A percentile compares a stretch with the other conserved stretches of the same genome.
These are phyloP conservation scores for Condylura cristata DNA, from an alignment of 2,113 vertebrate genomes.

Conservation along the genomic window DNA sequence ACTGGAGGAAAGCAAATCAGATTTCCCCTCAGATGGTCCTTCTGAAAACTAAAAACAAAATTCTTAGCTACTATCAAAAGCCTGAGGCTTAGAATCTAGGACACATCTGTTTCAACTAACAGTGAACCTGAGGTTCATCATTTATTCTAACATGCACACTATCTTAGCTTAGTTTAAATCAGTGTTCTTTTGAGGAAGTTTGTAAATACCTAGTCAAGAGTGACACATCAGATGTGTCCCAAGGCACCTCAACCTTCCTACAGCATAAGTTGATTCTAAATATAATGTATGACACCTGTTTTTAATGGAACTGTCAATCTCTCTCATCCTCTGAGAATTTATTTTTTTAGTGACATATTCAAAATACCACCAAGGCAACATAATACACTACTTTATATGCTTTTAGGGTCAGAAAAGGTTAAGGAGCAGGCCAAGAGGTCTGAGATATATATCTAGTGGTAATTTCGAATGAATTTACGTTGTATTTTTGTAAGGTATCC, in stretches of 20 bases:
- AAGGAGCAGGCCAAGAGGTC: neutral
- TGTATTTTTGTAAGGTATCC: slow-evolving; percentile 15
- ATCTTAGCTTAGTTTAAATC: neutral
- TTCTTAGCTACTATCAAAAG: slow-evolving; percentile 18
- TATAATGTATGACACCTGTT: neutral
- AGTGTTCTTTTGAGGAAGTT: slow-evolving; percentile 58
- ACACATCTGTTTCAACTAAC: neutral
- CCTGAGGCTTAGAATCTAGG: neutral
- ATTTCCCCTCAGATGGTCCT: neutral
- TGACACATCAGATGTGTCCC: neutral
- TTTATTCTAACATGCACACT: neutral
- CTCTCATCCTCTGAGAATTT: neutral
- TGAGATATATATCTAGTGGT: neutral
- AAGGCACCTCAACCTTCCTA: neutral
- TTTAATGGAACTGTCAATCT: neutral
- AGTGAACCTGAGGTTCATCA: neutral
- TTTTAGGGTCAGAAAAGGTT: neutral
- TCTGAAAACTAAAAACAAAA: slow-evolving; percentile 49
- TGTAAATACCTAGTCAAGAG: slow-evolving; percentile 19
- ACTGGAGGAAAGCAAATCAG: slow-evolving; percentile 40
- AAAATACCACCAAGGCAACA: neutral
- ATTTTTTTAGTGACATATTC: neutral
- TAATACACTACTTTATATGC: neutral
- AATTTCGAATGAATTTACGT: neutral
- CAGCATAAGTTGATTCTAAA: neutral